Base-by-base conservation (phyloP, 2,888 invertebrate species). In the Operophtera brumata region DNA sequence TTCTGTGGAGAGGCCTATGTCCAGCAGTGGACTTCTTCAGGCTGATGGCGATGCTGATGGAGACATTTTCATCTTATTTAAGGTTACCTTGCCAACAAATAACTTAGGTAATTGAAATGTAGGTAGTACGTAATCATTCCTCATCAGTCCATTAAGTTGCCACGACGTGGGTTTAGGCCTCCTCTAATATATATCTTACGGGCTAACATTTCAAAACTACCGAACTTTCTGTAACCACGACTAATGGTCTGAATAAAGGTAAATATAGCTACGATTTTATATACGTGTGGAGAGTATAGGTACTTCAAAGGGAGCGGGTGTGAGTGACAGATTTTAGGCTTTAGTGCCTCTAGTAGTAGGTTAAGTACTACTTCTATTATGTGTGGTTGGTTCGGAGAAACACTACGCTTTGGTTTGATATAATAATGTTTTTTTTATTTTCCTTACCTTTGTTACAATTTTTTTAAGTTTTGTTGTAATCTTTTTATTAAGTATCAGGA, bases 221-320 rank as follows among this genome's bases (percentile, higher is more conserved):
- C 47, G 45, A 57, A 57, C 52, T 57, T 52, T 57, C 56, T 48
- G 51, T 47, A 57, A 57, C 56, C 56, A 37, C 56, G 41, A 52
- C 45, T 57, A 56, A 56, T 56, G 52, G 56, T 45, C n/a, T 14
- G 52, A 41, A 48, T 57, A 47, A 40, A 57, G 47, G 47, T 51
- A 51, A 47, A 52, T 45, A 56, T 48, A 53, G 44, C 36, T 45
- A 48, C 37, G 44, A 47, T 32, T 41, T n/a, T n/a, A n/a, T n/a
- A 44, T 44, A 47, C 30, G 20, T 41, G 32, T 51, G 32, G 28
- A 14, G n/a, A 36, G 32, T 28, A 0, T 9, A 2, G 35, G 34
- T 30, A 35, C 54, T 44, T 8, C 26, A 26, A 13, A 47, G 14
- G 28, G 25, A 11, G 10, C 26, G n/a, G 11, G 39, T 51, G 34